Conservation (phyloP, 30 jellyfish, hydroid and myxozoan genomes). For the Aurelia coerulea region DNA sequence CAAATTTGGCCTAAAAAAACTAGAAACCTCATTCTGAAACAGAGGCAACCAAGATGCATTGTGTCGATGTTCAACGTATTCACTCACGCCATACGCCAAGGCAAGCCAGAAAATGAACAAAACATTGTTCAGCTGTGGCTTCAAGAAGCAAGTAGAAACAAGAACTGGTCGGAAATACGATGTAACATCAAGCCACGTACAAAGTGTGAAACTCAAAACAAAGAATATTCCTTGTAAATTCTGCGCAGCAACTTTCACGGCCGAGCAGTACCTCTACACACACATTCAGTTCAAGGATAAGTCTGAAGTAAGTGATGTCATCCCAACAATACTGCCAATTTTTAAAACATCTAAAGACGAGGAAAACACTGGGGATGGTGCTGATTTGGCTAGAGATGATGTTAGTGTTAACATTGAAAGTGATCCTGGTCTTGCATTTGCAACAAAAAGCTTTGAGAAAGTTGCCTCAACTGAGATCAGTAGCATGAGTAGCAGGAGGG, state of each 20-base stretch:
- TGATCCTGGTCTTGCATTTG: no score
- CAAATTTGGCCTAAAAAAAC: no score
- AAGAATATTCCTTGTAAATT: no score
- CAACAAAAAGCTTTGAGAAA: no score
- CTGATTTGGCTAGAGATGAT: slow-evolving; percentile 14
- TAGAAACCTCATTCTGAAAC: no score
- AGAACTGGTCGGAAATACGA: no score
- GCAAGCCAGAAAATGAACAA: not conserved
- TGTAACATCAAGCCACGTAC: no score
- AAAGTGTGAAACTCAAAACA: no score
- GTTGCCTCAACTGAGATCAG: no score
- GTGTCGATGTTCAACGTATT: not conserved
- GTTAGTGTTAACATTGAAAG: not conserved
- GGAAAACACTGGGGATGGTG: slow-evolving; percentile 4
- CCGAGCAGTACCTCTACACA: slow-evolving; percentile 21
- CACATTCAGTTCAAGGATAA: slow-evolving; percentile 8
- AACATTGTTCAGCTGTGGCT: not conserved
- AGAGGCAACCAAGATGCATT: not conserved
- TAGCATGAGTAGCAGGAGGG: no score
- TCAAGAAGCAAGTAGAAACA: no score
- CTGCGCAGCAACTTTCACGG: no score
- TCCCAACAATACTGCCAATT: slow-evolving; percentile 23
- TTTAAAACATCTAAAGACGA: slow-evolving; percentile 3
- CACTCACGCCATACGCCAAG: not conserved
- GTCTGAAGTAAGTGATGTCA: not conserved